phyloP scores from a whole-genome alignment of 2,888 invertebrate species.

The Halictus quadricinctus region DNA sequence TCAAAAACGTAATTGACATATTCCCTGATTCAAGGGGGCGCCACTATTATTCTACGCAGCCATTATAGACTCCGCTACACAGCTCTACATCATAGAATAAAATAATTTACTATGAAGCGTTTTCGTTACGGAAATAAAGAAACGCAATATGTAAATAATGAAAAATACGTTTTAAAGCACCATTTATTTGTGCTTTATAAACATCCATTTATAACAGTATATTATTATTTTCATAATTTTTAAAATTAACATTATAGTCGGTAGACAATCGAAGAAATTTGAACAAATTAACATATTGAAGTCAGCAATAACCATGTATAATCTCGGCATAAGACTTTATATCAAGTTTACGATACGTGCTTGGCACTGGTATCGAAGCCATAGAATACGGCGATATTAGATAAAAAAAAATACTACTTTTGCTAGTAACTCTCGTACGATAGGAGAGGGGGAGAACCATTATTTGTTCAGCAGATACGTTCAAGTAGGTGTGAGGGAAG shows the following conservation, averaged over 20 bases:
- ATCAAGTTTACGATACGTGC: not conserved
- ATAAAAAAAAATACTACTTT: not conserved
- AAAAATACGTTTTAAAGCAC: not conserved
- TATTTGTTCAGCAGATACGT: conserved; percentile 13
- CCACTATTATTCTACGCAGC: conserved; percentile 14
- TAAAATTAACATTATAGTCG: not conserved
- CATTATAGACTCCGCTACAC: not conserved
- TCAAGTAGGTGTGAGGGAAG: conserved; percentile 35
- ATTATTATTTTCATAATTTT: not conserved
- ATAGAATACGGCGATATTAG: not conserved
- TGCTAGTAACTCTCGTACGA: not conserved
- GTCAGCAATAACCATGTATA: not conserved
- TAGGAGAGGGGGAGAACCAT: not conserved
- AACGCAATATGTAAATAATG: not conserved
- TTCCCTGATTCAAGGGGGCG: conserved; percentile 36
- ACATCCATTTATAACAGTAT: not conserved
- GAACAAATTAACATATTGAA: not conserved
- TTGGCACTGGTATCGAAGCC: not conserved
- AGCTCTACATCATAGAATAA: not conserved
- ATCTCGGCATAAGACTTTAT: not conserved
- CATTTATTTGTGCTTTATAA: not conserved
- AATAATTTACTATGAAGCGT: not conserved
- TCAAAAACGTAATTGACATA: not conserved
- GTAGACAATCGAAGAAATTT: not conserved
- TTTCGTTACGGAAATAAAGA: not conserved